Evolutionary conservation across 2,888 invertebrate genomes (phyloP).

Genomic region (Seira musarum): DNA sequence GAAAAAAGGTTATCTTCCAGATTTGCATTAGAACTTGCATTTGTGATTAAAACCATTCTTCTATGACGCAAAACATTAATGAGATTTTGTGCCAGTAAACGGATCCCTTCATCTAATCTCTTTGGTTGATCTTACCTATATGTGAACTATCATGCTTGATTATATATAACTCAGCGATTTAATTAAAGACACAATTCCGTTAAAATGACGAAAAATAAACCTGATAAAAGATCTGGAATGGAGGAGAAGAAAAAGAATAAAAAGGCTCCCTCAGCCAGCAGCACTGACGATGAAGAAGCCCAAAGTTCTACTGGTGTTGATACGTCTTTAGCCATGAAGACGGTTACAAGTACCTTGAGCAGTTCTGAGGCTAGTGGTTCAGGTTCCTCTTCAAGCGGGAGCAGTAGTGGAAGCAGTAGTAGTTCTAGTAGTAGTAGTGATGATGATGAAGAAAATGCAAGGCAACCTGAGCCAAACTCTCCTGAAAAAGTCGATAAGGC

Average conservation of each 20-base stretch:
- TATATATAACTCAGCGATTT: no score
- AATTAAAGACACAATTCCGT: no score
- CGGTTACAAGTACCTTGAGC: conserved; percentile 34
- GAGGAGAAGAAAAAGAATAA: conserved; percentile 38
- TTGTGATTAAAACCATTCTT: no score
- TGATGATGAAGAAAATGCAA: conserved; percentile 38
- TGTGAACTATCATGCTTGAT: no score
- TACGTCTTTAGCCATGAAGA: conserved; percentile 28
- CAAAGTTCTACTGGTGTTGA: conserved; percentile 39
- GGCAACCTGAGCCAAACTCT: conserved; percentile 3
- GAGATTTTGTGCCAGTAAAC: no score
- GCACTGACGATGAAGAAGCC: conserved; percentile 54
- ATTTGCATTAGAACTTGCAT: no score
- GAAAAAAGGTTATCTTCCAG: no score
- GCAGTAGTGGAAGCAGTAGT: conserved; percentile 52
- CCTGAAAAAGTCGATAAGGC: conserved; percentile 6
- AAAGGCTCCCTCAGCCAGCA: conserved; percentile 39
- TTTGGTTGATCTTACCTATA: no score
- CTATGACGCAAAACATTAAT: no score
- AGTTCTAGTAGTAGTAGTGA: conserved; percentile 43
- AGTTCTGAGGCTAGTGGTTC: conserved; percentile 52
- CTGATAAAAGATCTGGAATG: conserved; percentile 44
- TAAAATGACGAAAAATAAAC: conserved; percentile 44
- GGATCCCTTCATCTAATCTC: no score
- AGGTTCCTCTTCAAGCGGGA: conserved; percentile 40